Base-by-base conservation (phyloP, 1,140 invertebrate genomes). In the Penaeus japonicus region DNA sequence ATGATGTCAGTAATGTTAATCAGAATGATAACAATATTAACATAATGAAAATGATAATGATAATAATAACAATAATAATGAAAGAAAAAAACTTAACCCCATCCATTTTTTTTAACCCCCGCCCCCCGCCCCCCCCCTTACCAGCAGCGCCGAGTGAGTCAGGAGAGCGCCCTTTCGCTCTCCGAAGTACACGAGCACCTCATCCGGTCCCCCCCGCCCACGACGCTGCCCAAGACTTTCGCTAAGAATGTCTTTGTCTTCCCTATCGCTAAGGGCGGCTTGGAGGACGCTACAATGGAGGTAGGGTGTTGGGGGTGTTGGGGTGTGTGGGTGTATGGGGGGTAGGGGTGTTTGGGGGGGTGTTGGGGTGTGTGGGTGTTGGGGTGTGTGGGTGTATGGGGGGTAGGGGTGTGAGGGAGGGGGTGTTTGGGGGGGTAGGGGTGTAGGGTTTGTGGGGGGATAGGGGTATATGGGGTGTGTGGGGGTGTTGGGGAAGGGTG, bases 181-280 rank as follows among this genome's bases (percentile, higher is more conserved):
- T 96, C 96, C 78, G 96, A 96, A 92, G 95, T 96, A 55, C 96
- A 97, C 92, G 95, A 96, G 91, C 96, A 96, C 92, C 95, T 97
- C 93, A 96, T 97, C 47, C 93, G 96, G 65, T 96, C 95, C 91
- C 96, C 96, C 32, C 96, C 96, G 10, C 96, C 96, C 0, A 95
- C 95, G 4, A 95, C 94, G 82, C 95, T 95, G 95, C 94, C 95
- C 4, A 94, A 92, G 80, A 92, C 92, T 18, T 91, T 92, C 30
- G 91, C 92, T 87, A 92, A 91, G 84, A 92, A 91, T 84, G 91
- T 92, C 75, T 93, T 93, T 83, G 89, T 92, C 53, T 93, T 93
- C 90, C 92, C 92, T 39, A 85, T 88, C 12, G 4, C 73, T 7
- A 81, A 81, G 57, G 62, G n/a, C n/a, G 30, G 22, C 4, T 32